Evolutionary conservation across 92 coral and sea anemone species (phyloP), one percentile per base, ranked within the genome.

Genomic region (Virgularia gustaviana): DNA sequence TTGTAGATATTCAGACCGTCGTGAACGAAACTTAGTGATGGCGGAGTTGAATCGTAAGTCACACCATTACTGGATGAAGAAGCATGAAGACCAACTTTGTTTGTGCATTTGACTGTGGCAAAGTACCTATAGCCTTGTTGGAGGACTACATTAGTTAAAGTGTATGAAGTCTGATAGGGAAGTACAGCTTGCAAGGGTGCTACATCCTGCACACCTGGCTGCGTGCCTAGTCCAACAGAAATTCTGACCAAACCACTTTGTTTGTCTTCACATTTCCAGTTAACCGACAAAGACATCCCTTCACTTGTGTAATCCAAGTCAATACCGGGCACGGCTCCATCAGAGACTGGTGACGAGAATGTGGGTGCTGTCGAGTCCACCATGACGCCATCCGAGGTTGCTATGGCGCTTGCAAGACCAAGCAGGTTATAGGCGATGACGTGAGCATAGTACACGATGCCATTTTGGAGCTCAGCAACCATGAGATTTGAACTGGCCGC

Each of bases 341-440:
- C 96, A 20, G 72, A 70, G 42, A 83, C 85, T 25, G 86, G 82
- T 49, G 63, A 57, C 4, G 61, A 52, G 47, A 92, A 92, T 6
- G 63, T 45, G 7, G 98, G 98, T 18, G 98, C 90, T 20, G 96
- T 86, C 7, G 75, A 80, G 68, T 92, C 98, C 4, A 92, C 81
- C 65, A 84, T 25, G 16, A 89, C 94, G 23, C 98, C 98, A 45
- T 82, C 65, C 3, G 98, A 92, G 27, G 96, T 77, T 23, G 86
- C 85, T 29, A 65, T 72, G 32, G 66, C 79, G 52, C 98, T 92
- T 2, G 89, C 86, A 49, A 92, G 63, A 9, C 98, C 98, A 12
- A 92, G 57, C 36, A 73, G 82, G 74, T 92, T 92, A 35, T 70
- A 81, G 18, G 94, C 98, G 49, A 87, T 71, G 10, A 92, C 96